Conservation (phyloP, 2,888 invertebrate species). For the Actias luna region DNA sequence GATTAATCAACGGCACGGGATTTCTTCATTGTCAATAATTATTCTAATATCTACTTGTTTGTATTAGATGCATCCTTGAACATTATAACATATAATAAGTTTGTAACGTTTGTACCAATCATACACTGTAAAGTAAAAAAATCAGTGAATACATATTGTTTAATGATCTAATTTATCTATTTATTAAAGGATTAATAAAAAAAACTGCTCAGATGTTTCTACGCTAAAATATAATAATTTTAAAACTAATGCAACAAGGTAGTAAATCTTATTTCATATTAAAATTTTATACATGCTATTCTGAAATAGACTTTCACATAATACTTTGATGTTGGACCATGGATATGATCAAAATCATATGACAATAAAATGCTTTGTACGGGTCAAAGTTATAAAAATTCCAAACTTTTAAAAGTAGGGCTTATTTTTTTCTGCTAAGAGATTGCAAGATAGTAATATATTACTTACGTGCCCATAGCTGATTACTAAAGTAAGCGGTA, state of each 20-base stretch:
- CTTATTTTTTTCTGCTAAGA: conserved; percentile 11
- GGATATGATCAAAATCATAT: neutral
- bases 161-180: neutral
- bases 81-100: no score
- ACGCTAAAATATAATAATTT: no score
- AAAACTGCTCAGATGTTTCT: no score
- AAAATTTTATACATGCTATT: neutral
- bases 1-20: neutral
- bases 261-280: neutral
- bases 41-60: neutral
- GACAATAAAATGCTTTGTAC: neutral
- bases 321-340: neutral
- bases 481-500: conserved; percentile 45
- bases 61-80: neutral
- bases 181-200: no score
- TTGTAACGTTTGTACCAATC: no score
- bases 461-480: conserved; percentile 49
- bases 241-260: no score
- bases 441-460: conserved; percentile 33
- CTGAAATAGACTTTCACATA: neutral
- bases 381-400: neutral
- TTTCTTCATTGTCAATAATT: conserved; percentile 1
- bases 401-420: neutral
- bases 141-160: neutral
- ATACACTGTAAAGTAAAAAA: neutral